Base-by-base conservation (phyloP, 2,888 invertebrate genomes). In the Drosophila affinis region DNA sequence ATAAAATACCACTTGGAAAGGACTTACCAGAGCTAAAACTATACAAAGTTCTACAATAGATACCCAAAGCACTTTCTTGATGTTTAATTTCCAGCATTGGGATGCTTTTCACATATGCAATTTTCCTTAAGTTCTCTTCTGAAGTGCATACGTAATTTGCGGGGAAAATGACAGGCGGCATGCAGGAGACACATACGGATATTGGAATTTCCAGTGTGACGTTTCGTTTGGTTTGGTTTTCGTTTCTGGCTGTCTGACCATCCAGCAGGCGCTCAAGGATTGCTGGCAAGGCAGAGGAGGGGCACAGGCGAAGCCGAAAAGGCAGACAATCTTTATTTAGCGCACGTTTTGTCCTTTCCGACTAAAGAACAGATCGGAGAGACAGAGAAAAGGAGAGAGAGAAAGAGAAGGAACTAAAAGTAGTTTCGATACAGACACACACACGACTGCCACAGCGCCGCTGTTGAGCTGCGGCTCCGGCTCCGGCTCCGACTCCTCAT, bases 311-410 rank as follows among this genome's bases (percentile, higher is more conserved):
- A 39, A 1, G 3, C 39, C 39, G 6, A 6, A 39, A 39, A 39
- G 45, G 45, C 34, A 34, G 62, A 47, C 76, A 57, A 77, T 82
- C 86, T 79, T 79, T 79, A 82, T 79, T 71, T 79, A 73, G 72
- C 54, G 60, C 87, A 86, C 81, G 70, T 80, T 78, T 67, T 62
- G 69, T 68, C 61, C 64, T 54, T 60, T 44, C n/a, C 29, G 17
- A 44, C 39, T 14, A 21, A 64, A n/a, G 39, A 24, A 3, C 6
- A 44, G 46, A 48, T 54, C 47, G 27, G 24, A 29, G 14, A 39
- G 44, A 21, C 14, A 39, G 39, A 39, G 24, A 24, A 5, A 24
- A 5, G 0, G 24, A 24, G 24, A 5, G 24, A 24, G 24, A 5
- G 24, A 24, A 3, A 24, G 39, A 39, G 39, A 39, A 39, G 44